Evolutionary conservation across 2,888 invertebrate species (phyloP).

Genomic region (Agonopterix arenella): DNA sequence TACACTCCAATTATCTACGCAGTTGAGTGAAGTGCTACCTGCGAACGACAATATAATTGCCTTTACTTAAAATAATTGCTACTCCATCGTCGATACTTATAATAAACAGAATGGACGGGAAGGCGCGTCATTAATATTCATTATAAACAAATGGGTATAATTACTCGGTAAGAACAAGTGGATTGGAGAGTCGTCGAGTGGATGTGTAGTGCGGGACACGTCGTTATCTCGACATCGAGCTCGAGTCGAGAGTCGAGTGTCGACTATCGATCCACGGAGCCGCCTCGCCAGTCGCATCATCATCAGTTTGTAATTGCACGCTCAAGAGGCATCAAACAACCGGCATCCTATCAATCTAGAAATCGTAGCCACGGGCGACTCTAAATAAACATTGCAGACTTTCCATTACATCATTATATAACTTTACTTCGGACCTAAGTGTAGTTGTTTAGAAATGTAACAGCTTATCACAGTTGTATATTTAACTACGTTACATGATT

Average conservation of each 20-base stretch:
- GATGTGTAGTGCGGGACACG: conserved; percentile 50
- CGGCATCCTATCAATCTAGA: not conserved
- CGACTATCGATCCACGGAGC: conserved; percentile 3
- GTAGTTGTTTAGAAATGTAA: no score
- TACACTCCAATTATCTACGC: conserved; percentile 31
- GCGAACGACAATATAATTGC: conserved; percentile 45
- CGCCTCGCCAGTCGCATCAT: conserved; percentile 36
- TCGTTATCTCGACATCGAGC: conserved; percentile 61
- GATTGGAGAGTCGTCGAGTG: conserved; percentile 55
- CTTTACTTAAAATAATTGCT: conserved; percentile 62
- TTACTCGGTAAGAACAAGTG: conserved; percentile 60
- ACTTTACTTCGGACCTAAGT: no score
- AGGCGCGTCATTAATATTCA: conserved; percentile 64
- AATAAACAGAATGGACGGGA: conserved; percentile 49
- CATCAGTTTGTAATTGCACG: conserved; percentile 64
- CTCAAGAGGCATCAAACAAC: conserved; percentile 40
- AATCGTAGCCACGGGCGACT: not conserved
- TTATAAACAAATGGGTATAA: conserved; percentile 73
- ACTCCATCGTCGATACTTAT: conserved; percentile 49
- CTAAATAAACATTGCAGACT: no score
- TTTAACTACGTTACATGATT: not conserved
- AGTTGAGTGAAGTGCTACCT: conserved; percentile 34
- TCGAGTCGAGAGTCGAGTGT: conserved; percentile 18
- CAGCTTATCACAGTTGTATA: no score
- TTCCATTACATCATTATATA: no score